Evolutionary conservation across 2,888 invertebrate genomes (phyloP).

Genomic region (Creontiades dilutus): DNA sequence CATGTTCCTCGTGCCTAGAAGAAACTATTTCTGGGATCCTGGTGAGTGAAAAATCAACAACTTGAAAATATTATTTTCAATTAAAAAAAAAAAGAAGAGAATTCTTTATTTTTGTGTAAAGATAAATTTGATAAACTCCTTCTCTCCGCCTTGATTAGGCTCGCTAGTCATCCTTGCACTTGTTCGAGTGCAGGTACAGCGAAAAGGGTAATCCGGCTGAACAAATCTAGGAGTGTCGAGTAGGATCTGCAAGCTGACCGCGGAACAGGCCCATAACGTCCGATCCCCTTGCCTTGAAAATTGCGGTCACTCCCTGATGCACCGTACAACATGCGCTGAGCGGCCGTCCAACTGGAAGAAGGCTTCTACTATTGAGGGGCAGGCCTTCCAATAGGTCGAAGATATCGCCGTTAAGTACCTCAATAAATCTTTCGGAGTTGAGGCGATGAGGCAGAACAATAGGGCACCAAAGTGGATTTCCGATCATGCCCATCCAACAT

Average conservation of each 20-base stretch:
- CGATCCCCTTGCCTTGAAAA: not conserved
- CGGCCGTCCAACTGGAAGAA: slow-evolving; percentile 2
- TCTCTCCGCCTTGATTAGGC: too few species aligned
- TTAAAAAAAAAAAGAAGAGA: too few species aligned
- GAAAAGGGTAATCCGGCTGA: too few species aligned
- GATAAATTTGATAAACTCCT: too few species aligned
- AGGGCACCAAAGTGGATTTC: not conserved
- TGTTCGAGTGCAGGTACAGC: too few species aligned
- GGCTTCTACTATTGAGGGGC: not conserved
- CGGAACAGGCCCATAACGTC: not conserved
- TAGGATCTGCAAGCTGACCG: not conserved
- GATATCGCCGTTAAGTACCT: not conserved
- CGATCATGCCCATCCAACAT: not conserved
- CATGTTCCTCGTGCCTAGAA: too few species aligned
- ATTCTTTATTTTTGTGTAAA: too few species aligned
- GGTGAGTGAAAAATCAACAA: too few species aligned
- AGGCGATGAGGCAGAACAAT: not conserved
- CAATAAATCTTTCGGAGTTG: not conserved
- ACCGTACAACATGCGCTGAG: not conserved
- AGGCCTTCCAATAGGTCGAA: not conserved
- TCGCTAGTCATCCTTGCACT: too few species aligned
- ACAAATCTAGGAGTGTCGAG: not conserved
- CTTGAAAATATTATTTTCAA: too few species aligned
- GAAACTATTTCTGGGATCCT: too few species aligned
- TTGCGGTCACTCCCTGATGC: not conserved